phyloP scores from a whole-genome alignment of 2,888 invertebrate genomes.

The Polia nebulosa region DNA sequence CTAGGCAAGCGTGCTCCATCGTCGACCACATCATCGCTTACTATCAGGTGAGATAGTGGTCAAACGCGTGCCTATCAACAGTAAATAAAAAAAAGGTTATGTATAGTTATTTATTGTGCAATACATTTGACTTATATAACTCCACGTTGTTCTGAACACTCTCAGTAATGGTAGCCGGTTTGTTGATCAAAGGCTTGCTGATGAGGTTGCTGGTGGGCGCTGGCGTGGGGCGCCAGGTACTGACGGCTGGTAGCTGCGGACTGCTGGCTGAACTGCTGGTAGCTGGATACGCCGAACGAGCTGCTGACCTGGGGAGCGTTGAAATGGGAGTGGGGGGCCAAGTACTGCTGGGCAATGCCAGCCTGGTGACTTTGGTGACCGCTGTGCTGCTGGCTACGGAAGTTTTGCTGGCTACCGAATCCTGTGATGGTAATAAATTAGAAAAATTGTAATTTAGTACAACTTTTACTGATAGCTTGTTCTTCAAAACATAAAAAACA shows the following conservation, averaged over 20 bases:
- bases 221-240: conserved; percentile 80
- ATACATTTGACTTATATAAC: conserved; percentile 33
- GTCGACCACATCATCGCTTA: no score
- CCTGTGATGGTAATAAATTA: no score
- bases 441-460: no score
- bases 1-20: no score
- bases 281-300: conserved; percentile 30
- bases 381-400: conserved; percentile 36
- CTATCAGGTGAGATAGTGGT: no score
- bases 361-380: conserved; percentile 4
- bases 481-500: no score
- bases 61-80: no score
- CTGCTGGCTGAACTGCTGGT: conserved; percentile 60
- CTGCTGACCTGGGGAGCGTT: conserved; percentile 46
- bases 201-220: conserved; percentile 74
- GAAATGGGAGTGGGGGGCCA: conserved; percentile 69
- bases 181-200: conserved; percentile 86
- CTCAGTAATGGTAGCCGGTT: conserved; percentile 79
- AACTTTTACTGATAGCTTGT: no score
- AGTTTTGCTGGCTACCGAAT: conserved; percentile 61
- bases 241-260: conserved; percentile 79
- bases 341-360: conserved; percentile 54
- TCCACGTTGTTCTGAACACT: not conserved
- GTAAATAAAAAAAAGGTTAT: conserved; percentile 34
- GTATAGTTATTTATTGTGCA: conserved; percentile 65